Conservation (phyloP, 2,113 vertebrate species). For the Recurvirostra avosetta region DNA sequence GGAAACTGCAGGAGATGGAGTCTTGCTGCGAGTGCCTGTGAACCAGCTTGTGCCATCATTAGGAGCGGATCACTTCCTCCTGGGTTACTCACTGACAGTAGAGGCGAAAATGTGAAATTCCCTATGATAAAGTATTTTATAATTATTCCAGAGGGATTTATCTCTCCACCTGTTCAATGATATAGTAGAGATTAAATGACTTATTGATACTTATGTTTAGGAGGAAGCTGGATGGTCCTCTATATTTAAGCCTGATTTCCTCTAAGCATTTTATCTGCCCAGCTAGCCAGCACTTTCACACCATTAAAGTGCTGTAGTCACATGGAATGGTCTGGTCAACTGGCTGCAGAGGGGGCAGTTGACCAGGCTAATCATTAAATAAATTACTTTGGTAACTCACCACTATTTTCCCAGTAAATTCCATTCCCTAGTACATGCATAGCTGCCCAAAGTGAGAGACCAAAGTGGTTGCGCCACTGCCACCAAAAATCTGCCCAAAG, state of each 20-base stretch:
- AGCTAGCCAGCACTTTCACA: background rate
- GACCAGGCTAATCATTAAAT: background rate
- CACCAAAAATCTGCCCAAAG: background rate
- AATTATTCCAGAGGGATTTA: background rate
- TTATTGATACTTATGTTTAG: background rate
- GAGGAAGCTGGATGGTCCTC: background rate
- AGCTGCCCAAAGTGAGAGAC: background rate
- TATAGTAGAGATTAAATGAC: background rate
- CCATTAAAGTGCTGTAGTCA: background rate
- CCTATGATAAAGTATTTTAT: background rate
- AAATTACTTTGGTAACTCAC: background rate
- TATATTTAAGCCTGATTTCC: background rate
- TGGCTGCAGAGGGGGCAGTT: background rate
- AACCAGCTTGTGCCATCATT: background rate
- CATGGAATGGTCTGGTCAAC: background rate
- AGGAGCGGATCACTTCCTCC: background rate
- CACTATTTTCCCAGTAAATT: background rate
- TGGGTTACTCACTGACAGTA: background rate
- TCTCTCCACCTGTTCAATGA: background rate
- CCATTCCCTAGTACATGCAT: background rate
- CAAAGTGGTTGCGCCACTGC: background rate
- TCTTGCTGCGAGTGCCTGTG: background rate
- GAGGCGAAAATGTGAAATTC: background rate
- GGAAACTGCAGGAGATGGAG: background rate
- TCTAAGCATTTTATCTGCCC: background rate